Evolutionary conservation across 2,113 vertebrate genomes (phyloP).

Genomic region (Trogon surrucura): DNA sequence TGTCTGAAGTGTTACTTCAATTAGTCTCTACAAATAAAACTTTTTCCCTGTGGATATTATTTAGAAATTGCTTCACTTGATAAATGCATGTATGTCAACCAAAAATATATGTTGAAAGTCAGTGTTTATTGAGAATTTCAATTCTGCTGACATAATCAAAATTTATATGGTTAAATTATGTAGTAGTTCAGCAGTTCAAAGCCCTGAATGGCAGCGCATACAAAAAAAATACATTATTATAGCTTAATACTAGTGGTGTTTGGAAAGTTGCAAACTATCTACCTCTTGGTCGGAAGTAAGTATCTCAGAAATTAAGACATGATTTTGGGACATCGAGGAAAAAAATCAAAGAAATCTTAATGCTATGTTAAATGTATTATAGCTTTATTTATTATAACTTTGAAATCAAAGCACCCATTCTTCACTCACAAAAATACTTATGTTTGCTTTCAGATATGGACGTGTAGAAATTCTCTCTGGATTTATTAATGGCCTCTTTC

Average conservation of each 20-base stretch:
- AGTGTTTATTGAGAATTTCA: neutral
- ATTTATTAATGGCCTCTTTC: slow-evolving; percentile 97
- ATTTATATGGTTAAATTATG: neutral
- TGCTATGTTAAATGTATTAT: neutral
- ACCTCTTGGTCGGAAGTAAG: neutral
- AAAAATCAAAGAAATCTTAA: neutral
- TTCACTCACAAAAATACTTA: neutral
- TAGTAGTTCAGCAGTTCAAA: neutral
- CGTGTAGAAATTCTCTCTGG: slow-evolving; percentile 98
- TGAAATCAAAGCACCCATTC: neutral
- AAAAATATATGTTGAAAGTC: neutral
- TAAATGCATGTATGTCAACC: neutral
- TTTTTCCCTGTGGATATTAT: neutral
- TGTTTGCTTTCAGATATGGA: slow-evolving; percentile 84
- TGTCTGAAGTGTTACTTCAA: neutral
- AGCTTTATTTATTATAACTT: neutral
- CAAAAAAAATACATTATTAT: neutral
- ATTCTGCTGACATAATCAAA: neutral
- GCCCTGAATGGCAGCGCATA: neutral
- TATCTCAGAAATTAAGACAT: neutral
- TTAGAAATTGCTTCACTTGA: neutral
- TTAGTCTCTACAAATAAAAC: neutral
- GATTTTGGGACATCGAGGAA: neutral
- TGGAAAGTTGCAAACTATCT: neutral
- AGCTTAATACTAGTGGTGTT: neutral